Conservation (phyloP, 1,140 invertebrate species). For the Monochamus saltuarius region DNA sequence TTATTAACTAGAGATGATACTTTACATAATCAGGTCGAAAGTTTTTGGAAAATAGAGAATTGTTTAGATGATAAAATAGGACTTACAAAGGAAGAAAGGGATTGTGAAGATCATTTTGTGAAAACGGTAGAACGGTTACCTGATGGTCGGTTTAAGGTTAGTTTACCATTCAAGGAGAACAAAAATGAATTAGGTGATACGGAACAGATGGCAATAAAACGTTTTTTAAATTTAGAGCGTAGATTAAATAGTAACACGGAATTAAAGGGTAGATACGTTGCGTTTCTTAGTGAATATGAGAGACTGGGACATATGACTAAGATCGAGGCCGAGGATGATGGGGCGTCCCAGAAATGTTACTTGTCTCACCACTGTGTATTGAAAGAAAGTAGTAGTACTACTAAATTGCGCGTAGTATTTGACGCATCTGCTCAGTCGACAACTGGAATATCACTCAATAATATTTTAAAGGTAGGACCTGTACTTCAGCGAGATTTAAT, state of each 20-base stretch:
- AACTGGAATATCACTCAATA: slow-evolving; percentile 38
- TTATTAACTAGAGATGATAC: too few species aligned
- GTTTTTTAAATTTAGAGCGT: too few species aligned
- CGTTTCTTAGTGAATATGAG: too few species aligned
- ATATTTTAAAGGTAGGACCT: slow-evolving; percentile 38
- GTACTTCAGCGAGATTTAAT: slow-evolving; percentile 43
- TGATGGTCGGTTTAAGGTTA: not conserved
- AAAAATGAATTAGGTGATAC: too few species aligned
- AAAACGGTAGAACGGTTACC: not conserved
- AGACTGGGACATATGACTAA: too few species aligned
- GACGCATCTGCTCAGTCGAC: slow-evolving; percentile 36
- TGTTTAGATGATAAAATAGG: too few species aligned
- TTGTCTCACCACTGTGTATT: not conserved
- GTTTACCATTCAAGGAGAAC: not conserved
- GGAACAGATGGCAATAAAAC: too few species aligned
- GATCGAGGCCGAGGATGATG: too few species aligned
- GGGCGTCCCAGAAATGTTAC: not conserved
- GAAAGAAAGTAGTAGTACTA: slow-evolving; percentile 29
- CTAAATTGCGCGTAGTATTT: slow-evolving; percentile 46
- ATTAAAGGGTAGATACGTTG: too few species aligned
- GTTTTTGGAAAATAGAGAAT: not conserved
- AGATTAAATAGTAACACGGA: too few species aligned
- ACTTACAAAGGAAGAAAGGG: not conserved
- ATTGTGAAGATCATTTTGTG: not conserved
- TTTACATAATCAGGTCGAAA: not conserved